Evolutionary conservation across 2,888 invertebrate genomes (phyloP).

Genomic region (Coelopa pilipes): DNA sequence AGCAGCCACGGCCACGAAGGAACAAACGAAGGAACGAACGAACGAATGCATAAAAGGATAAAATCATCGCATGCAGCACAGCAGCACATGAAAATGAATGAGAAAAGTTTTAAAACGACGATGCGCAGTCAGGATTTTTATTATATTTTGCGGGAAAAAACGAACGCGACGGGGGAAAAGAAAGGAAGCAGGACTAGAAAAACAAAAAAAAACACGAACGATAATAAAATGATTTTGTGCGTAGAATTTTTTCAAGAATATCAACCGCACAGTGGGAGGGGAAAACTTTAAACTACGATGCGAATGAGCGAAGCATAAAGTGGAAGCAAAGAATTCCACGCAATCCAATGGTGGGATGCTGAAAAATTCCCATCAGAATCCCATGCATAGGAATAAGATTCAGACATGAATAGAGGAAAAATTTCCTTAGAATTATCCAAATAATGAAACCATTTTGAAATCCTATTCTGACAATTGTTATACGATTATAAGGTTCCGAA

Average conservation of each 20-base stretch:
- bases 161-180: background rate
- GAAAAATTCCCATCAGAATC: too few species aligned
- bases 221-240: slow-evolving; percentile 18
- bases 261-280: background rate
- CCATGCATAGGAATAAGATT: too few species aligned
- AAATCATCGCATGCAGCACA: slow-evolving; percentile 23
- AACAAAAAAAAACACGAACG: slow-evolving; percentile 3
- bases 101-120: slow-evolving; percentile 29
- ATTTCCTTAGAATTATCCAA: too few species aligned
- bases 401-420: too few species aligned
- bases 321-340: too few species aligned
- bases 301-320: too few species aligned
- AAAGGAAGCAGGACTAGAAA: background rate
- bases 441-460: too few species aligned
- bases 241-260: background rate
- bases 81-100: slow-evolving; percentile 38
- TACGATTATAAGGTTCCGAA: too few species aligned
- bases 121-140: slow-evolving; percentile 25
- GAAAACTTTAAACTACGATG: too few species aligned
- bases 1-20: slow-evolving; percentile 4
- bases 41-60: slow-evolving; percentile 43
- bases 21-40: background rate
- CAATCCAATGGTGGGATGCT: too few species aligned
- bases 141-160: background rate
- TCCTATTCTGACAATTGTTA: too few species aligned